Percentiles rank a stretch among this genome's conserved stretches.
phyloP scores from a whole-genome alignment of 2,797 vertebrate species.

The Epinephelus coioides region DNA sequence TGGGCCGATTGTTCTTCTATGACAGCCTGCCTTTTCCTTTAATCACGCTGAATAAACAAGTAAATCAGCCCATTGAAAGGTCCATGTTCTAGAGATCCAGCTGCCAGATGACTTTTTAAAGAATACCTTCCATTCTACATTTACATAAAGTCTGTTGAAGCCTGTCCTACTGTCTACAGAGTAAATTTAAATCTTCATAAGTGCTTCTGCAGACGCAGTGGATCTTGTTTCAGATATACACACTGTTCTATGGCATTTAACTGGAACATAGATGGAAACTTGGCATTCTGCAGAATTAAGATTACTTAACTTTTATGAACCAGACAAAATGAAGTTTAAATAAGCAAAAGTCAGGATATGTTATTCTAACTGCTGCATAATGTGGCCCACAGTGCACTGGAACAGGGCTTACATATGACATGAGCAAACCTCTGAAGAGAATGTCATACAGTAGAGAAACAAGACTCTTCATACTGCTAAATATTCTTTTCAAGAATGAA shows the following conservation, averaged over 20 bases:
- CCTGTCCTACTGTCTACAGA: slow-evolving; percentile 7
- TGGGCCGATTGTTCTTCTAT: not conserved
- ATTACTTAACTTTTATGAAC: not conserved
- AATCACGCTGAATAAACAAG: not conserved
- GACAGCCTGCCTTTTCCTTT: not conserved
- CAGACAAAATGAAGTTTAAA: not conserved
- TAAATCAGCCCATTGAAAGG: not conserved
- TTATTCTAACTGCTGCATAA: slow-evolving; percentile 6
- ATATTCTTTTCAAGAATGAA: too few species aligned
- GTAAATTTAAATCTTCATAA: not conserved
- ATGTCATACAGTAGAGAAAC: too few species aligned
- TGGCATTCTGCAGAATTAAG: not conserved
- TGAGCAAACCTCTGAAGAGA: not conserved
- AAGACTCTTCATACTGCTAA: too few species aligned
- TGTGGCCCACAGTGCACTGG: not conserved
- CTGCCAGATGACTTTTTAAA: slow-evolving; percentile 3
- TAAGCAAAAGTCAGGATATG: not conserved
- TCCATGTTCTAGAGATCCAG: not conserved
- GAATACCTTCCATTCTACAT: slow-evolving; percentile 8
- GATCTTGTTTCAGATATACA: not conserved
- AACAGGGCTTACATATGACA: not conserved
- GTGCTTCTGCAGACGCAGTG: not conserved
- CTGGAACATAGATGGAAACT: not conserved
- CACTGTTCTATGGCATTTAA: not conserved
- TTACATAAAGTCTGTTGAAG: slow-evolving; percentile 18